A percentile compares a stretch with the other conserved stretches of the same genome.
phyloP scores from a whole-genome alignment of 2,797 vertebrate genomes.

The Gallinago stenura region DNA sequence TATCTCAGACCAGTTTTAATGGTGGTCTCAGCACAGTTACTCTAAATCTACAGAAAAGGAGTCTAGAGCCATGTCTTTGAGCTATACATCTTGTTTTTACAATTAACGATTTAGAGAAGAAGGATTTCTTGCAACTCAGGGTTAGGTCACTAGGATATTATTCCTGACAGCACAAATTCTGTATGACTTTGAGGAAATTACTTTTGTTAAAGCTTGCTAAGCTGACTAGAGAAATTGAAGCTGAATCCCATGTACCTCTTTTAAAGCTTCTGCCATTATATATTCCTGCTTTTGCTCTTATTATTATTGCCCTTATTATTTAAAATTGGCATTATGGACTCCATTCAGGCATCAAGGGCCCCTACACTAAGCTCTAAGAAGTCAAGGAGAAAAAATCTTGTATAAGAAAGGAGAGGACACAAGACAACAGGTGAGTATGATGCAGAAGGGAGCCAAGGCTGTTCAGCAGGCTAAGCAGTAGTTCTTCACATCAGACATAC shows the following conservation, averaged over 20 bases:
- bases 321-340: background rate
- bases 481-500: background rate
- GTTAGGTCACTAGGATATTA: conserved; percentile 21
- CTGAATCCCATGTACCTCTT: background rate
- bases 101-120: background rate
- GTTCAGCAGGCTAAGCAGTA: background rate
- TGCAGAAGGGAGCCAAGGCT: background rate
- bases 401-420: background rate
- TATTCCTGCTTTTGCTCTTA: background rate
- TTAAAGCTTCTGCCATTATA: background rate
- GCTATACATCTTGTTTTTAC: background rate
- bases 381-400: background rate
- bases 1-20: background rate
- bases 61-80: background rate
- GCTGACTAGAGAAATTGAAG: background rate
- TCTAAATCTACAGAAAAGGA: background rate
- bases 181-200: background rate
- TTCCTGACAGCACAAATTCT: background rate
- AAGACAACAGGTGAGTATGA: background rate
- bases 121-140: background rate
- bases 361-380: background rate
- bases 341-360: background rate
- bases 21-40: background rate
- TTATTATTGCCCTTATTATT: background rate
- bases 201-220: background rate